These are phyloP conservation scores for Poecilia latipinna DNA, from an alignment of 2,113 vertebrate species.

Conservation along the genomic window DNA sequence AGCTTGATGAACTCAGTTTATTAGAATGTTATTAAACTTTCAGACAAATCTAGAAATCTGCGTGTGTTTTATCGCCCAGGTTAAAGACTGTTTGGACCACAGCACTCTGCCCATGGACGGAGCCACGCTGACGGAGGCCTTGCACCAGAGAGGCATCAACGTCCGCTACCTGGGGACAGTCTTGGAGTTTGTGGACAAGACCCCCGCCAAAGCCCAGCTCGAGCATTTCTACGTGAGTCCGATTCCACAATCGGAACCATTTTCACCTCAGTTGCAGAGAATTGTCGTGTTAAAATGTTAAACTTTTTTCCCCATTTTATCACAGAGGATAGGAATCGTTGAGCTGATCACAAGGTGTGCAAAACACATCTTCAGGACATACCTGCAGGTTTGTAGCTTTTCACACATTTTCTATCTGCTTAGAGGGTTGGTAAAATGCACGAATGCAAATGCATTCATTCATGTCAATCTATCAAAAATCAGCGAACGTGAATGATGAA, in stretches of 20 bases:
- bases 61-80: constrained; percentile 72
- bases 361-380: constrained; percentile 98
- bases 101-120: constrained; percentile 95
- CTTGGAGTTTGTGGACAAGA: constrained; percentile 87
- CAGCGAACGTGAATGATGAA: no score
- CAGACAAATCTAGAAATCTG: no score
- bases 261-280: not conserved
- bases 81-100: constrained; percentile 97
- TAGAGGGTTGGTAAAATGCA: not conserved
- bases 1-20: no score
- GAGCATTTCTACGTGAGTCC: constrained; percentile 92
- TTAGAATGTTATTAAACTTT: no score
- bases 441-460: no score
- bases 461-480: no score
- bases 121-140: constrained; percentile 89
- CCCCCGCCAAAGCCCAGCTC: constrained; percentile 86
- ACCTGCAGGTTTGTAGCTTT: constrained; percentile 89
- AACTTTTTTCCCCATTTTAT: not conserved
- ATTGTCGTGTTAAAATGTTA: not conserved
- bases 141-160: constrained; percentile 97
- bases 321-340: constrained; percentile 93
- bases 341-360: constrained; percentile 96
- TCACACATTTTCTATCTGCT: not conserved
- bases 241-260: not conserved
- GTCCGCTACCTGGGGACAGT: constrained; percentile 94